Evolutionary conservation across 1,140 invertebrate genomes (phyloP), one percentile per base, ranked within the genome.

Genomic region (Sipha flava): DNA sequence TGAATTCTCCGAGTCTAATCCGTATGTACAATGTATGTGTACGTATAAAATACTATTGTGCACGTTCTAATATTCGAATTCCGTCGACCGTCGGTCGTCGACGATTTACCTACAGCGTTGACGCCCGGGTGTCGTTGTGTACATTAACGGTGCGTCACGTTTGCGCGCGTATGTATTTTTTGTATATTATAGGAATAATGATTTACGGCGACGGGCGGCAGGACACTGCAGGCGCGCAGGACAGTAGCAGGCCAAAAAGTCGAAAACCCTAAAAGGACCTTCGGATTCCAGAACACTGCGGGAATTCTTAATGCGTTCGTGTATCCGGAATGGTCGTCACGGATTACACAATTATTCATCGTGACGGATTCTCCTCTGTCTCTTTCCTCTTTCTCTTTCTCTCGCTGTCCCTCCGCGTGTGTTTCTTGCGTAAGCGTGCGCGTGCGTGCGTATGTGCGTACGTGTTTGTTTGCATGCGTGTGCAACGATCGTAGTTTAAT

Each of bases 201-300:
- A 77, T 77, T 77, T 77, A 77, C 34, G 31, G 34, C 26, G 29
- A 21, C 34, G 23, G 3, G 3, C 49, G 4, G 54, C 16, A 26
- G n/a, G 14, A 18, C 26, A 59, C 3, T 16, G 3, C 5, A 21
- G 54, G 9, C 47, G 9, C 29, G 43, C 52, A 57, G 52, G 26
- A 73, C 73, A 43, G 73, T 59, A 59, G 73, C 73, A 75, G 34
- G 34, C 34, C 29, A 16, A 59, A 59, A 40, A 43, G 43, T 70
- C 43, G 66, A 77, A 57, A 59, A 52, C 26, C n/a, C 49, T 9
- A 23, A 7, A 40, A 59, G 52, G 31, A 75, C 72, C 72, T 75
- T 75, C 49, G 72, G 72, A 75, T 75, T 77, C 52, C 73, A 43
- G 16, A 77, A 77, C 73, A n/a, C 73, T 26, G 73, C 73, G 73